Conservation (phyloP, 2,888 invertebrate species). For the Cancer borealis region DNA sequence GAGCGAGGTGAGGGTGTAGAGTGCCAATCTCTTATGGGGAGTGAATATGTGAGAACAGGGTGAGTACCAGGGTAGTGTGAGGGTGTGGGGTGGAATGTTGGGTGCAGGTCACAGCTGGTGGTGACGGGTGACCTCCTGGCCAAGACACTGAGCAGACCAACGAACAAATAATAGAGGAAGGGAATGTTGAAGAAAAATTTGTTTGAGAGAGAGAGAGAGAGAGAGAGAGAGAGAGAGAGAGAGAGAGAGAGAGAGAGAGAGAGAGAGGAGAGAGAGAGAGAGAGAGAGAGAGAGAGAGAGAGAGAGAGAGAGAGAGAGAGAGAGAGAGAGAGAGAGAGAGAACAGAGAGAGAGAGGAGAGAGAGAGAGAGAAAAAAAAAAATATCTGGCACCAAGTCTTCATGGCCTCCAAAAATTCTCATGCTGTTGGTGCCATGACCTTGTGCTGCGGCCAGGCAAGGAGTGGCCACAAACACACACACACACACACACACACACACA, state of each 20-base stretch:
- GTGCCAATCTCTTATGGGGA: not conserved
- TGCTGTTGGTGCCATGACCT: not conserved
- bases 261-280: slow-evolving; percentile 27
- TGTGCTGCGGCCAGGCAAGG: not conserved
- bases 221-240: not conserved
- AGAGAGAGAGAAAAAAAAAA: slow-evolving; percentile 15
- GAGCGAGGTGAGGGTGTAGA: not conserved
- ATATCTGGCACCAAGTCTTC: not conserved
- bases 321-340: slow-evolving; percentile 16
- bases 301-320: slow-evolving; percentile 42
- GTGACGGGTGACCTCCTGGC: not conserved
- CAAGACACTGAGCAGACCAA: not conserved
- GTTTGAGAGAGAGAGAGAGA: not conserved
- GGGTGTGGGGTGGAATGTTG: not conserved
- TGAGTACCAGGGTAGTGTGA: not conserved
- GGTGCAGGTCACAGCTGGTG: not conserved
- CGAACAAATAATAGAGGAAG: too few species aligned
- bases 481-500: slow-evolving; percentile 40
- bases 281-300: slow-evolving; percentile 22
- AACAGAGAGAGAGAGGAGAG: slow-evolving; percentile 37
- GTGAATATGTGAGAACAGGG: not conserved
- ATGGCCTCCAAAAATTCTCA: not conserved
- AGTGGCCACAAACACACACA: slow-evolving; percentile 1
- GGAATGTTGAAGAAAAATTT: too few species aligned
- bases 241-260: slow-evolving; percentile 32